Conservation (phyloP, 2,113 vertebrate genomes). For the Hippocampus abdominalis region DNA sequence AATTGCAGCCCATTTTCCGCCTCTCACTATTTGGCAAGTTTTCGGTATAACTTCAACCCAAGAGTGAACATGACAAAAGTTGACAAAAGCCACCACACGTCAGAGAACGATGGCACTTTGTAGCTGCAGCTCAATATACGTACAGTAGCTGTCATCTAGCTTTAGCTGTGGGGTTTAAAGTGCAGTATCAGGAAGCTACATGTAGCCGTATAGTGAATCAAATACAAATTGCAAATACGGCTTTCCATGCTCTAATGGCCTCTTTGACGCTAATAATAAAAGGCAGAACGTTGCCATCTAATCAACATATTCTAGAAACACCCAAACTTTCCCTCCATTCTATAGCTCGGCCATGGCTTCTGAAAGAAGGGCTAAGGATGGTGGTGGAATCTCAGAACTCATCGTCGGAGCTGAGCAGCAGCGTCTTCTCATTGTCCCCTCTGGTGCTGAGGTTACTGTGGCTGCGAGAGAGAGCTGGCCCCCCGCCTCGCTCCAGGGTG, state of each 20-base stretch:
- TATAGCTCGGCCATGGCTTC: slow-evolving; percentile 4
- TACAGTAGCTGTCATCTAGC: not conserved
- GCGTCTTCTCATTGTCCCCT: slow-evolving; percentile 87
- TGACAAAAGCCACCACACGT: slow-evolving; percentile 14
- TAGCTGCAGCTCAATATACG: slow-evolving; percentile 7
- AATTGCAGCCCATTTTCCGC: slow-evolving; percentile 7
- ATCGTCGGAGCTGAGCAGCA: slow-evolving; percentile 89
- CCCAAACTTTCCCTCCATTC: slow-evolving; percentile 4
- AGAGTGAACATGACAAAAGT: not conserved
- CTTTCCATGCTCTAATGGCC: slow-evolving; percentile 21
- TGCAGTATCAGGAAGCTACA: slow-evolving; percentile 28
- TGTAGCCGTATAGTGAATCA: slow-evolving; percentile 1
- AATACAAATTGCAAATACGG: slow-evolving; percentile 9
- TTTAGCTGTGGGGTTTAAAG: slow-evolving; percentile 28
- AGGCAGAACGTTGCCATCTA: slow-evolving; percentile 11
- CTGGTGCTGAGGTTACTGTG: slow-evolving; percentile 82
- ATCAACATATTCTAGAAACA: slow-evolving; percentile 11
- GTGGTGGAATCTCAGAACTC: slow-evolving; percentile 79
- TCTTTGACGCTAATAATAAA: slow-evolving; percentile 20
- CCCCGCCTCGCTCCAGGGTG: slow-evolving; percentile 79
- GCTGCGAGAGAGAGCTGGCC: slow-evolving; percentile 77
- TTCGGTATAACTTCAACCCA: slow-evolving; percentile 10
- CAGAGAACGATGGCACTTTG: slow-evolving; percentile 46
- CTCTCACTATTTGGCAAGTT: slow-evolving; percentile 61
- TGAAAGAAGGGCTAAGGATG: slow-evolving; percentile 51